phyloP scores from a whole-genome alignment of 2,113 vertebrate genomes.

The Oreotrochilus melanogaster region DNA sequence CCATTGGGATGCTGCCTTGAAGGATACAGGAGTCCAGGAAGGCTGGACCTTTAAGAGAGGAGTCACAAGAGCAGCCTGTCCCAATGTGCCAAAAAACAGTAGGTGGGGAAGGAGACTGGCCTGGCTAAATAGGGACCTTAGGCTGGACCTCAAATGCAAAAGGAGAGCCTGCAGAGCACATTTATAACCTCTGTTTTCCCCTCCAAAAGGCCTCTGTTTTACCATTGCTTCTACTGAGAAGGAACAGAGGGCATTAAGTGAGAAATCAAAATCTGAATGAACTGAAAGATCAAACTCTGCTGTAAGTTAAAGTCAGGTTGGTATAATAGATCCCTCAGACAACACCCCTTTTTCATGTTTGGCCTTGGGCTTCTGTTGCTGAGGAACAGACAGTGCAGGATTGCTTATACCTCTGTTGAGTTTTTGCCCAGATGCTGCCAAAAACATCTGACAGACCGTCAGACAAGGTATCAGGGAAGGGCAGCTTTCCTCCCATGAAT shows the following conservation, averaged over 20 bases:
- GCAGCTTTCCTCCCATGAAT: not conserved
- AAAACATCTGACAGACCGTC: not conserved
- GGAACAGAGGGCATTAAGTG: not conserved
- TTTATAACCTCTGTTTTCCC: not conserved
- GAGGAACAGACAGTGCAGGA: not conserved
- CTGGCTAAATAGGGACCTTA: no score
- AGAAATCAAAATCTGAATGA: constrained; percentile 6
- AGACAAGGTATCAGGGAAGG: not conserved
- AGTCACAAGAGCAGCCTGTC: no score
- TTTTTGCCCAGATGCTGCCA: not conserved
- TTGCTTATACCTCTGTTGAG: not conserved
- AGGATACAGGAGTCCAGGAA: no score
- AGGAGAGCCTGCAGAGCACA: not conserved
- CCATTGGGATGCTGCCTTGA: no score
- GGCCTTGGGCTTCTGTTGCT: not conserved
- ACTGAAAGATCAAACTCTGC: not conserved
- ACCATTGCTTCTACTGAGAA: not conserved
- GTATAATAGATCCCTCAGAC: not conserved
- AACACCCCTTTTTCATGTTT: not conserved
- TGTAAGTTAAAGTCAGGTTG: not conserved
- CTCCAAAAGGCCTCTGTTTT: not conserved
- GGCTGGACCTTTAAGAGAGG: no score
- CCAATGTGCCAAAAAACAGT: no score
- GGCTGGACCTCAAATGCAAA: no score
- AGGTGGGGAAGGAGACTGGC: no score